Conservation (phyloP, 2,888 invertebrate species). For the Chrysolina haemoptera region DNA sequence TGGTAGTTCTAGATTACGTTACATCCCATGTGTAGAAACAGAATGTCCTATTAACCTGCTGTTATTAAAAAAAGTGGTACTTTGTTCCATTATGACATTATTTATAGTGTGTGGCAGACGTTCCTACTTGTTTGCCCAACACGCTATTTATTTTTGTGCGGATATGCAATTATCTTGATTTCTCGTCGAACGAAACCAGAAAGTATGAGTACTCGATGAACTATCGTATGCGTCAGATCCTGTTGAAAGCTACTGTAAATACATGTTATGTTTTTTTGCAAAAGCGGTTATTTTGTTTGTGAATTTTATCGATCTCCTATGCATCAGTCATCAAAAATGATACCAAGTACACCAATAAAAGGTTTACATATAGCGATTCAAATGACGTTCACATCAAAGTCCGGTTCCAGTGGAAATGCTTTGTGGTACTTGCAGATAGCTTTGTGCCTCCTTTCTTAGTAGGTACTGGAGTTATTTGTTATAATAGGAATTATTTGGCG, state of each 20-base stretch:
- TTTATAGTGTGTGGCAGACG: background rate
- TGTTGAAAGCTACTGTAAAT: background rate
- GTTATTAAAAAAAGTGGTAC: constrained; percentile 8
- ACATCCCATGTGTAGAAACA: constrained; percentile 17
- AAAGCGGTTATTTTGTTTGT: background rate
- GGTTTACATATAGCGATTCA: too few species aligned
- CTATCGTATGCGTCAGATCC: constrained; percentile 5
- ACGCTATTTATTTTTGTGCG: constrained; percentile 6
- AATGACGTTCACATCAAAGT: too few species aligned
- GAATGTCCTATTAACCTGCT: constrained; percentile 8
- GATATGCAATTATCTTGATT: constrained; percentile 11
- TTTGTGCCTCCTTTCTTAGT: too few species aligned
- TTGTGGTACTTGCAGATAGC: too few species aligned
- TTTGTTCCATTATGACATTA: constrained; percentile 8
- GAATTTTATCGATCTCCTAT: background rate
- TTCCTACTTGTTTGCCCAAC: constrained; percentile 10
- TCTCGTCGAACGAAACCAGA: background rate
- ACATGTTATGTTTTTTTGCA: too few species aligned
- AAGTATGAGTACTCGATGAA: background rate
- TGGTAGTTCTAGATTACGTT: constrained; percentile 17
- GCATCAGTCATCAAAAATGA: too few species aligned
- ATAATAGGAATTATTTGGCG: too few species aligned
- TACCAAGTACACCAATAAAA: too few species aligned
- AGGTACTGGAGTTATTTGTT: too few species aligned
- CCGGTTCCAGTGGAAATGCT: too few species aligned